Evolutionary conservation across 30 jellyfish, hydroid and myxozoan genomes (phyloP).

Genomic region (Hydractinia symbiolongicarpus): DNA sequence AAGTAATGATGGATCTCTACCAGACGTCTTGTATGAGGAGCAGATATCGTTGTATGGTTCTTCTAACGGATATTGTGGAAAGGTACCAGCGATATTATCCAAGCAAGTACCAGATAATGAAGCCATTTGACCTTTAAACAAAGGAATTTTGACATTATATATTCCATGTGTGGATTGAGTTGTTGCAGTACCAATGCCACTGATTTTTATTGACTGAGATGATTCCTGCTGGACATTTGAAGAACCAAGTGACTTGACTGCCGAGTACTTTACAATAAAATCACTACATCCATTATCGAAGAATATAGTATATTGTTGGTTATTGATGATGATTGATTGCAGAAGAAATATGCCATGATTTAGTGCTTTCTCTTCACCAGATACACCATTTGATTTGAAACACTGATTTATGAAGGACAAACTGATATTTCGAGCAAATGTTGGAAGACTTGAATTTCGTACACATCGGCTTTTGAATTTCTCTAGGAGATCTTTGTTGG

Average conservation of each 20-base stretch:
- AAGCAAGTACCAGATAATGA: conserved; percentile 23
- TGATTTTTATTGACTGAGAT: conserved; percentile 1
- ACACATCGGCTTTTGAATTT: conserved; percentile 9
- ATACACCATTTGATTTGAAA: neutral
- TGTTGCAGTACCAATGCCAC: conserved; percentile 28
- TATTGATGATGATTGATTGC: neutral
- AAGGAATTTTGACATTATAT: conserved; percentile 10
- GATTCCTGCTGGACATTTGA: neutral
- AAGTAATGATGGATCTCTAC: neutral
- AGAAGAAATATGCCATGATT: conserved; percentile 5
- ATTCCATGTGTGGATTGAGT: conserved; percentile 3
- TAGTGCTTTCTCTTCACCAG: neutral
- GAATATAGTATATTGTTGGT: neutral
- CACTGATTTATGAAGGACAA: neutral
- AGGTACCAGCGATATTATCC: conserved; percentile 21
- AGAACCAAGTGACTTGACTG: neutral
- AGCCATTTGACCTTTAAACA: conserved; percentile 11
- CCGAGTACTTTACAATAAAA: neutral
- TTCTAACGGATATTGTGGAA: conserved; percentile 19
- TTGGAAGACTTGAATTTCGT: conserved; percentile 18
- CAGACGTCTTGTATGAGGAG: neutral
- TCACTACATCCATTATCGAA: conserved; percentile 12
- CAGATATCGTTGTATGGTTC: neutral
- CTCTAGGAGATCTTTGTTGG: conserved; percentile 19
- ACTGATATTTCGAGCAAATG: neutral